Base-by-base conservation (phyloP, 2,888 invertebrate species). In the Epirrhoe alternata region DNA sequence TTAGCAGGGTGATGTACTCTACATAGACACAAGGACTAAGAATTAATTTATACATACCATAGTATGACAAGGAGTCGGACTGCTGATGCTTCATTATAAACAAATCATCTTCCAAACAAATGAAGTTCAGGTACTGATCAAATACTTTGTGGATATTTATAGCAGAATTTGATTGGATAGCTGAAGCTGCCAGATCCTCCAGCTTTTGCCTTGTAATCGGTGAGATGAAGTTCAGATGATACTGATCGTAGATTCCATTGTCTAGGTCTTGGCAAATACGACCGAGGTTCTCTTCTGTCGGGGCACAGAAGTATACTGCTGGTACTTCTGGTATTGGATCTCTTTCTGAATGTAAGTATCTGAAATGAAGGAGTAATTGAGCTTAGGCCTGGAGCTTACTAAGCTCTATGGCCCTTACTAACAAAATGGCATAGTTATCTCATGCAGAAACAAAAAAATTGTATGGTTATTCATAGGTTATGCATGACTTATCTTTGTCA, bases 41-140 rank as follows among this genome's bases (percentile, higher is more conserved):
- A n/a, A n/a, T n/a, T 24, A 24, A 24, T 24, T 24, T 24, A 54
- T 70, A 87, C 87, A 90, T 92, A 97, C 97, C 96, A 93, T 99
- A 99, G 89, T 99, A 99, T 0, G 99, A 98, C 67, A 99, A 94
- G 49, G 96, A 88, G 79, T 98, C 98, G 78, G 97, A 97, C 82
- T 98, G 97, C 86, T 98, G 98, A 88, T 99, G 98, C 82, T 97
- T 96, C 80, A 99, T 93, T 61, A 98, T 95, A 89, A 99, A 99
- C 87, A 99, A 95, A 85, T 99, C 99, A 89, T 99, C 99, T 93
- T 99, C 99, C 72, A 99, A 92, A 54, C 98, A 97, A 77, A 99
- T 99, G 81, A 99, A 99, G 92, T 99, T 99, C 61, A 99, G 94
- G 94, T 99, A 99, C 89, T 99, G 99, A 88, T 99, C 99, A 91